Evolutionary conservation across 2,888 invertebrate species (phyloP), one percentile per base, ranked within the genome.

Genomic region (Luperina testacea): DNA sequence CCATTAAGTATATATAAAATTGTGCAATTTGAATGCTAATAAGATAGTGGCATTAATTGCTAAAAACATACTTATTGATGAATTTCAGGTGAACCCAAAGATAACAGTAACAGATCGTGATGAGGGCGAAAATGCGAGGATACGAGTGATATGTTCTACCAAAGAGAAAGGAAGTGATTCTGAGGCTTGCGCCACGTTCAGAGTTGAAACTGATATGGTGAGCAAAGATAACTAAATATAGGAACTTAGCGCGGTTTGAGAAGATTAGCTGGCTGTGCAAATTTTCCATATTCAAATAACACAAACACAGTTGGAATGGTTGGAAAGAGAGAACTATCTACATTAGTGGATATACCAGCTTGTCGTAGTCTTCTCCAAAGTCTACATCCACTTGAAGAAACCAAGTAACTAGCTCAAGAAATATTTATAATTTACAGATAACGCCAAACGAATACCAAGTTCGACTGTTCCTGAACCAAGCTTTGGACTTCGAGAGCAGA

Each of bases 401-500:
- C 32, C 4, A 38, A 64, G 20, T 38, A 64, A 64, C 20, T 20
- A 7, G 15, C 17, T 17, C 3, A 17, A 32, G 17, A 48, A 2
- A 63, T 53, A 59, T 53, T 72, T 48, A 27, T 38, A 1, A 53
- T 61, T 94, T 94, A 45, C 90, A 98, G 98, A 93, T 98, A 38
- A 95, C 97, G 0, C 97, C 97, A 75, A 98, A 98, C 64, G 97
- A 97, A 90, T 98, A 98, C 91, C 97, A 98, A 78, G 98, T 98
- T 0, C 97, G 97, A 1, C 95, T 99, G 5, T 97, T 97, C 24
- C 94, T 99, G 0, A 97, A 97, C n/a, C 97, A 97, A 74, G 96
- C 97, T 0, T 93, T 99, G 61, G 98, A 99, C 93, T 99, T 97
- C 91, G 99, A 99, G 91, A 97, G 97, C 80, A 96, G 98, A 72